Conservation (phyloP, 2,888 invertebrate genomes). For the Troides aeacus region DNA sequence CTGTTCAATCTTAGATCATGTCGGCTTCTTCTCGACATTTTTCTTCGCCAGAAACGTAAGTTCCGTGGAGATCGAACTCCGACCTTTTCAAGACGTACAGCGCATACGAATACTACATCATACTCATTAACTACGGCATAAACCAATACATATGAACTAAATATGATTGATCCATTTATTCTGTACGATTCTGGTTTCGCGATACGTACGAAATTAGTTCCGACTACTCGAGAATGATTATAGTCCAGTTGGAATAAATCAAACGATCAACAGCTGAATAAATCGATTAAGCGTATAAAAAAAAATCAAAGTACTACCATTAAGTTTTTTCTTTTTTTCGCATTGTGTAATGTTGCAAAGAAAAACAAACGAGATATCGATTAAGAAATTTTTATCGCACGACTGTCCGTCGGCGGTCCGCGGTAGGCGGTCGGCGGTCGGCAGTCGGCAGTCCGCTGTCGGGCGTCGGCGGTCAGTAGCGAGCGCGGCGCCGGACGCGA, state of each 20-base stretch:
- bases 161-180: constrained; percentile 12
- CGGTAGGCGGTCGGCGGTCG: constrained; percentile 25
- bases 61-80: no score
- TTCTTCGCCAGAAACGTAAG: no score
- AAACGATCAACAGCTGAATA: constrained; percentile 10
- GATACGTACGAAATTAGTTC: constrained; percentile 16
- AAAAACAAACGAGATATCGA: constrained; percentile 54
- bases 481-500: constrained; percentile 46
- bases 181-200: neutral
- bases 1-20: no score
- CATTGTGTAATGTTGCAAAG: constrained; percentile 44
- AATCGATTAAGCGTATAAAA: constrained; percentile 23
- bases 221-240: constrained; percentile 7
- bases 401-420: constrained; percentile 30
- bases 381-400: constrained; percentile 58
- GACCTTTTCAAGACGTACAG: no score
- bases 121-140: no score
- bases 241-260: constrained; percentile 20
- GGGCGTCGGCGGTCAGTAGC: constrained; percentile 41
- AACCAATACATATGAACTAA: constrained; percentile 1
- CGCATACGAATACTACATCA: no score
- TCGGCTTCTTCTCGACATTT: no score
- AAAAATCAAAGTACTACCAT: constrained; percentile 25
- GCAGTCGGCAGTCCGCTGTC: constrained; percentile 32
- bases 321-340: constrained; percentile 32